Conservation (phyloP, 1,140 invertebrate species). For the Linepithema humile region DNA sequence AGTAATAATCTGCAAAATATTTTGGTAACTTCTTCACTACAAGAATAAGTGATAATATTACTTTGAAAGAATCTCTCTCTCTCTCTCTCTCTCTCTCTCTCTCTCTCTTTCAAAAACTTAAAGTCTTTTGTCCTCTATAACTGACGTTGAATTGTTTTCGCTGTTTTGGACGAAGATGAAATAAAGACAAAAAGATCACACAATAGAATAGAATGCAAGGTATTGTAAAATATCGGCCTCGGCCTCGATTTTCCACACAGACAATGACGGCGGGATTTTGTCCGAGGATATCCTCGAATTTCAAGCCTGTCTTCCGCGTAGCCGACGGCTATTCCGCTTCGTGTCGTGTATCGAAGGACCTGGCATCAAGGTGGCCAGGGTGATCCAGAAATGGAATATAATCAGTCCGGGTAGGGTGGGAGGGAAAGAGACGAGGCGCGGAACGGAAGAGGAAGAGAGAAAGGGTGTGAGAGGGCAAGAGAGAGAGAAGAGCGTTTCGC, state of each 20-base stretch:
- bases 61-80: too few relatives aligned
- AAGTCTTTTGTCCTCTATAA: too few relatives aligned
- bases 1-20: too few relatives aligned
- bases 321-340: slow-evolving; percentile 77
- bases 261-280: slow-evolving; percentile 43
- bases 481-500: slow-evolving; percentile 65
- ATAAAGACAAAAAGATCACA: background rate
- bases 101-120: too few relatives aligned
- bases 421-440: background rate
- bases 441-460: background rate
- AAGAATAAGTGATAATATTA: too few relatives aligned
- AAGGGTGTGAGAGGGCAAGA: background rate
- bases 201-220: background rate
- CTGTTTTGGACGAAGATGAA: background rate
- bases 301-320: slow-evolving; percentile 79
- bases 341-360: slow-evolving; percentile 77
- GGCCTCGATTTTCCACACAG: background rate
- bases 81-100: too few relatives aligned
- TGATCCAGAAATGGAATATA: slow-evolving; percentile 84
- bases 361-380: slow-evolving; percentile 67
- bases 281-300: slow-evolving; percentile 76
- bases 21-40: too few relatives aligned
- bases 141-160: background rate
- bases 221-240: background rate
- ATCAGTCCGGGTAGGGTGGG: slow-evolving; percentile 73